phyloP scores from a whole-genome alignment of 1,140 invertebrate genomes.

The Wiebesia pumilae region DNA sequence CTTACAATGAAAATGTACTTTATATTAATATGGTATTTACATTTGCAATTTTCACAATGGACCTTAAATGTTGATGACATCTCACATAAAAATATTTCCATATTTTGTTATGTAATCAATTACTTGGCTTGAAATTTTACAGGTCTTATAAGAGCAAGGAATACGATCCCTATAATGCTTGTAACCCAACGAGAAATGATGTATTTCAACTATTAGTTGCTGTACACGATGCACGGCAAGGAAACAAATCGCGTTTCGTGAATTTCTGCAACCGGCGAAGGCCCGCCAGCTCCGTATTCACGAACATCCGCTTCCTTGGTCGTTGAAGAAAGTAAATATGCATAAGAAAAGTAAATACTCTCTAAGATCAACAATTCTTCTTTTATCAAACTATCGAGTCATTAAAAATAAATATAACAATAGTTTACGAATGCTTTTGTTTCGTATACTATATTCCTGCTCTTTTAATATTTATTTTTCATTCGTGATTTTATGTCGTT shows the following conservation, averaged over 20 bases:
- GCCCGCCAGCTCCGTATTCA: slow-evolving; percentile 77
- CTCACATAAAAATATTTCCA: too few relatives aligned
- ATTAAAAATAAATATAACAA: not conserved
- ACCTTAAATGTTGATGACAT: not conserved
- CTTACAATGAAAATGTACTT: too few relatives aligned
- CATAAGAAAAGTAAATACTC: not conserved
- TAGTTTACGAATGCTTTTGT: too few relatives aligned
- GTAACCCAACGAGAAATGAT: slow-evolving; percentile 77
- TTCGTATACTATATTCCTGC: too few relatives aligned
- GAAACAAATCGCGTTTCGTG: slow-evolving; percentile 75
- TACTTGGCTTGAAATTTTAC: slow-evolving; percentile 18
- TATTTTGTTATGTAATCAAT: not conserved
- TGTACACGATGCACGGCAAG: slow-evolving; percentile 77
- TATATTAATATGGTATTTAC: not conserved
- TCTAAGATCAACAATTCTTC: not conserved
- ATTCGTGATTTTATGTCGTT: not conserved
- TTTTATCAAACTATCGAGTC: not conserved
- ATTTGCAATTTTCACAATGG: not conserved
- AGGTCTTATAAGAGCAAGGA: slow-evolving; percentile 70
- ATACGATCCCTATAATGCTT: slow-evolving; percentile 76
- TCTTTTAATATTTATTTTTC: not conserved
- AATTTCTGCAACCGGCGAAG: slow-evolving; percentile 79
- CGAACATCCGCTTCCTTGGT: slow-evolving; percentile 80
- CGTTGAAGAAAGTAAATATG: slow-evolving; percentile 42
- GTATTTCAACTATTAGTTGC: slow-evolving; percentile 78